Base-by-base conservation (phyloP, 2,797 vertebrate species). In the Darevskia mixta region DNA sequence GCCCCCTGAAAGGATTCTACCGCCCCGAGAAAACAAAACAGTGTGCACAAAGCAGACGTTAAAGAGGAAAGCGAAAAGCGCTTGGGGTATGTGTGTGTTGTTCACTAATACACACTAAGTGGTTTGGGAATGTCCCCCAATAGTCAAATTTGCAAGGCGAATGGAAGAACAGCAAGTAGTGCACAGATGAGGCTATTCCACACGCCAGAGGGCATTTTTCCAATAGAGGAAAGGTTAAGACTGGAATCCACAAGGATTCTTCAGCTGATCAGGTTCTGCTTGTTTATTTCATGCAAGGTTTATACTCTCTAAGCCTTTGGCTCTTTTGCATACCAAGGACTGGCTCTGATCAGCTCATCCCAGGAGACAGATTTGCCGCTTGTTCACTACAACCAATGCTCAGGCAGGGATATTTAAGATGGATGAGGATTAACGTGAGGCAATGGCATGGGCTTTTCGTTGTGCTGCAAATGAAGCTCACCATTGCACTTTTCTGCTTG, bases 341-440 rank as follows among this genome's bases (percentile, higher is more conserved):
- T 78, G 76, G 76, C 8, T 92, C 69, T 92, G 76, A 88, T 87
- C 88, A 93, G 77, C 27, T n/a, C 18, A 88, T 93, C 86, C 88
- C 85, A 38, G 83, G 91, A 88, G 81, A 79, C 88, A 5, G 55
- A 79, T 83, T 89, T 64, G n/a, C 85, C 29, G 85, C n/a, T 88
- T 88, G 66, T 82, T 82, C 1, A 11, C 17, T 87, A 61, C 45
- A 87, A 90, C 32, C 2, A 78, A 32, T 87, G 45, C 88, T 91
- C 87, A 76, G 88, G 79, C 41, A 91, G 87, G 89, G 81, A 88
- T 84, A 89, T 91, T 79, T 76, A 86, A 93, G 88, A 91, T 69
- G 32, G 87, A 90, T 93, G 86, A 91, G 18, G 86, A 94, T 91
- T 92, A 91, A 17, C 77, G 82, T 2, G 15, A 82, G 72, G 49